Evolutionary conservation across 2,113 vertebrate species (phyloP).

Genomic region (Leucosticte australis): DNA sequence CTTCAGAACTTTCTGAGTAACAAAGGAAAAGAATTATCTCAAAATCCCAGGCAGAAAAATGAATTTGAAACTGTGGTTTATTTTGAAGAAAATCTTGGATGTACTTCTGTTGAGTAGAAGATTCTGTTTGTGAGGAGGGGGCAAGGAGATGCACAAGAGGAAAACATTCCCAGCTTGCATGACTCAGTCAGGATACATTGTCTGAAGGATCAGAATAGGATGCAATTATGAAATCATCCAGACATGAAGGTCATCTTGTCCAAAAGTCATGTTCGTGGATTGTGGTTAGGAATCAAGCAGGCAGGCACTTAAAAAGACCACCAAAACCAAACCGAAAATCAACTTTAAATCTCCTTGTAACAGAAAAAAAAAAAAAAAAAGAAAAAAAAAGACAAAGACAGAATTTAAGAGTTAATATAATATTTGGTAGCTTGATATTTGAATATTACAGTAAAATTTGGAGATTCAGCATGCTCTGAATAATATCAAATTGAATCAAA

Average conservation of each 20-base stretch:
- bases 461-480: background rate
- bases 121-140: background rate
- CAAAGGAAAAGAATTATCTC: constrained; percentile 30
- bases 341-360: background rate
- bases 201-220: background rate
- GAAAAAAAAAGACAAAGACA: rapidly evolving
- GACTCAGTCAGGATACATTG: background rate
- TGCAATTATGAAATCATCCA: background rate
- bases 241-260: background rate
- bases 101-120: background rate
- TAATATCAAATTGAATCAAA: background rate
- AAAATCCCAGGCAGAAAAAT: constrained; percentile 22
- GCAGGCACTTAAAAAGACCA: background rate
- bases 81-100: background rate
- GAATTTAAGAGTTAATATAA: background rate
- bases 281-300: background rate
- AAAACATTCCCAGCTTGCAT: background rate
- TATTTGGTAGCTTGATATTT: background rate
- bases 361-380: background rate
- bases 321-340: background rate
- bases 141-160: background rate
- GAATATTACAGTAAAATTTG: background rate
- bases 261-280: background rate
- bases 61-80: background rate
- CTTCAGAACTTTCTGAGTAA: constrained; percentile 31